These are phyloP conservation scores for Orthonevra nobilis DNA, from an alignment of 2,888 invertebrate species.

Conservation along the genomic window DNA sequence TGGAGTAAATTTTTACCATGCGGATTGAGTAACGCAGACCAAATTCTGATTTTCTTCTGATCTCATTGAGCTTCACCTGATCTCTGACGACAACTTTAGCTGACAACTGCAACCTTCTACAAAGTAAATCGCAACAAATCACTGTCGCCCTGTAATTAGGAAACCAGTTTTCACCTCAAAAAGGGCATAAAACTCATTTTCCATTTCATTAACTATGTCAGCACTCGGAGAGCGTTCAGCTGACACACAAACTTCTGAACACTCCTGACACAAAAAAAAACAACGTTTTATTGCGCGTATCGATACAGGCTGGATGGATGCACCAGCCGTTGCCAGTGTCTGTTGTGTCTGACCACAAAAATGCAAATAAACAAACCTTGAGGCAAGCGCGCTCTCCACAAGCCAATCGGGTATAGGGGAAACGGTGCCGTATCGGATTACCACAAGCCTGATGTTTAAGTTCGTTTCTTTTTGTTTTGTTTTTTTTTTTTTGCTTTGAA, in stretches of 20 bases:
- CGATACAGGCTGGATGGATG: conserved; percentile 48
- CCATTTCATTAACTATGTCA: conserved; percentile 66
- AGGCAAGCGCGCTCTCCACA: conserved; percentile 33
- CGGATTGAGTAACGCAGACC: too few species aligned
- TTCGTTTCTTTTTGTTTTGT: too few species aligned
- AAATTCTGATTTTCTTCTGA: too few species aligned
- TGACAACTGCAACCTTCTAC: conserved; percentile 1
- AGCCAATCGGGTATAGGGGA: conserved; percentile 9
- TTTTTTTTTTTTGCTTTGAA: too few species aligned
- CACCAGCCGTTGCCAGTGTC: conserved; percentile 57
- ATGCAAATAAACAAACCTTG: conserved; percentile 61
- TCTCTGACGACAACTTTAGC: neutral
- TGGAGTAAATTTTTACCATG: too few species aligned
- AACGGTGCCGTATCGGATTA: conserved; percentile 41
- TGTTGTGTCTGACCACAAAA: conserved; percentile 61
- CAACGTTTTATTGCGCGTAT: conserved; percentile 25
- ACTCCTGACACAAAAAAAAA: neutral
- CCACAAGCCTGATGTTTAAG: too few species aligned
- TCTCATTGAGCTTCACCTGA: too few species aligned
- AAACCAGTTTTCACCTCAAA: conserved; percentile 15
- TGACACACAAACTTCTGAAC: conserved; percentile 3
- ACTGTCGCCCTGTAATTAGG: neutral
- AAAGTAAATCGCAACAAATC: neutral
- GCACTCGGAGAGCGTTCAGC: conserved; percentile 26
- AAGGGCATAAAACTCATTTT: conserved; percentile 60